phyloP scores from a whole-genome alignment of 2,888 invertebrate genomes.

The Drosophila flavopinicola region DNA sequence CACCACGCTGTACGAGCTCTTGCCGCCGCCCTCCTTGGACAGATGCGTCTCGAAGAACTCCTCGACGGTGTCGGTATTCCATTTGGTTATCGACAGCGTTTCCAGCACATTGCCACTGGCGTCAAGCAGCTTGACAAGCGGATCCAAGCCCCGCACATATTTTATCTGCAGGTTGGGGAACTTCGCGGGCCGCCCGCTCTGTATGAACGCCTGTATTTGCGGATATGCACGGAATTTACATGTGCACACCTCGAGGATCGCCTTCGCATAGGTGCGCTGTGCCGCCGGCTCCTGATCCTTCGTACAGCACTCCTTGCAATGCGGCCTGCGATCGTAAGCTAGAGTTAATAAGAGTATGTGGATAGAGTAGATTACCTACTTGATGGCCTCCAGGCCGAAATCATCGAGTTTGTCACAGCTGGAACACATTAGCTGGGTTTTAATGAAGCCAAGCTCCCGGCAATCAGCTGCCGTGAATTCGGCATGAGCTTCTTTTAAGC shows the following conservation, averaged over 20 bases:
- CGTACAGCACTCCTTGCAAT: conserved; percentile 92
- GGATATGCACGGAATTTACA: conserved; percentile 99
- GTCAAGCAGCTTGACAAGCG: conserved; percentile 95
- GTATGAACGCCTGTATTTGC: conserved; percentile 99
- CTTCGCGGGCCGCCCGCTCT: conserved; percentile 94
- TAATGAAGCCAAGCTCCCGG: conserved; percentile 92
- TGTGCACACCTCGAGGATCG: conserved; percentile 97
- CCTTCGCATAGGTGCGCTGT: conserved; percentile 93
- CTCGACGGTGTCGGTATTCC: conserved; percentile 99
- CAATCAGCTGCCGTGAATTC: conserved; percentile 93
- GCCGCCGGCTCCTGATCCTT: conserved; percentile 88
- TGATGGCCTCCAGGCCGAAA: conserved; percentile 84
- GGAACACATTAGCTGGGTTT: conserved; percentile 93
- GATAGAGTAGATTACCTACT: conserved; percentile 56
- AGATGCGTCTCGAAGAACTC: conserved; percentile 97
- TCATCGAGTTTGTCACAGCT: conserved; percentile 93
- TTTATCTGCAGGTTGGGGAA: conserved; percentile 96
- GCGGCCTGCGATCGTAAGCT: conserved; percentile 58
- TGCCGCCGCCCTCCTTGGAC: conserved; percentile 83
- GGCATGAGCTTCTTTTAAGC: conserved; percentile 66
- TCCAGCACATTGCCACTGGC: conserved; percentile 93
- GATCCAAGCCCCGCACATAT: conserved; percentile 97
- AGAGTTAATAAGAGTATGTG: background rate
- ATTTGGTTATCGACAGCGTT: conserved; percentile 97
- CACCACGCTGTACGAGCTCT: conserved; percentile 83